Base-by-base conservation (phyloP, 2,888 invertebrate genomes). In the Dorcus hopei region DNA sequence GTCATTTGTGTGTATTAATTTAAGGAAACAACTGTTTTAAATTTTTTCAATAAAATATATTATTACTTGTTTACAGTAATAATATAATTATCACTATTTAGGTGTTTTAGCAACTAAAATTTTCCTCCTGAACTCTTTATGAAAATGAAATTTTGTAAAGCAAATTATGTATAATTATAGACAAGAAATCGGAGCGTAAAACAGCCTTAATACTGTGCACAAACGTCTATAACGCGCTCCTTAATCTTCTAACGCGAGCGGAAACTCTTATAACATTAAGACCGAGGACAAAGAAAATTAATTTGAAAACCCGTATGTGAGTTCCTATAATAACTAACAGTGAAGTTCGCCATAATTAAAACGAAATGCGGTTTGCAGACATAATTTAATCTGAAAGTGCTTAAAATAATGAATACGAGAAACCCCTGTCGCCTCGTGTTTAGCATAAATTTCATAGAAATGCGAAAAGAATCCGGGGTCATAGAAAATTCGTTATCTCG, bases 351-450 rank as follows among this genome's bases (percentile, higher is more conserved):
- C 63, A 65, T 72, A 72, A 72, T 72, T 72, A 70, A 71, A 70
- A 69, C 62, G 70, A 69, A 71, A 70, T 66, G 66, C 68, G 67
- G 66, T 68, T 64, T 67, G 63, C 61, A 67, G 67, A 66, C 68
- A 52, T 72, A 72, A 72, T 72, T 70, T 72, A 71, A 71, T 72
- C 68, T 65, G 62, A 60, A 69, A 61, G 66, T 72, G 72, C 72
- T 73, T 69, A 69, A 64, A 68, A 68, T 72, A 73, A 73, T 73
- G 70, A 71, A 71, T 70, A 23, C 45, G 9, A 45, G 45, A 16
- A 45, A 19, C 45, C 45, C 45, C 26, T 33, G 26, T 33, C 26
- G 26, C 26, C 26, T 33, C 26, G 26, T 33, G 26, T 33, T 33
- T 33, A 33, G 26, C 26, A 33, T 33, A 33, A 33, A 33, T 33